Evolutionary conservation across 1,140 invertebrate species (phyloP).

Genomic region (Microplitis demolitor): DNA sequence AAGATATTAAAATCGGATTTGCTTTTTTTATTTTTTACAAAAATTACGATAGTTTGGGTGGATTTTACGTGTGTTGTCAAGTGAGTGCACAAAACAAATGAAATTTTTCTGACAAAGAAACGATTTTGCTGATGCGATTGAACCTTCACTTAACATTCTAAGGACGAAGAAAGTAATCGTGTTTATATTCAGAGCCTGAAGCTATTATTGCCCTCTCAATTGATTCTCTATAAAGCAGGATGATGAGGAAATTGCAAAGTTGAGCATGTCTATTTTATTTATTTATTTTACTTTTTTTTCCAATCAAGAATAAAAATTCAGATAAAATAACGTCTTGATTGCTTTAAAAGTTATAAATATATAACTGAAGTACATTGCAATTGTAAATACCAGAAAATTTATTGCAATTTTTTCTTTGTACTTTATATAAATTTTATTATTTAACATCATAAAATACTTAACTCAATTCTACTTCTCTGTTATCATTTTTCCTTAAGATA

Average conservation of each 20-base stretch:
- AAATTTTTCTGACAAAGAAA: not conserved
- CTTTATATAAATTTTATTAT: too few relatives aligned
- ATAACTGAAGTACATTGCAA: too few relatives aligned
- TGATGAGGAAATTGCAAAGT: not conserved
- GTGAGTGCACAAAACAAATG: not conserved
- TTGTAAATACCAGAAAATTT: too few relatives aligned
- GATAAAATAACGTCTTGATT: too few relatives aligned
- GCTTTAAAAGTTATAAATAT: too few relatives aligned
- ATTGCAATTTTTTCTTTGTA: too few relatives aligned
- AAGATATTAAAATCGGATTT: too few relatives aligned
- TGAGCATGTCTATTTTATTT: not conserved
- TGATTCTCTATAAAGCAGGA: not conserved
- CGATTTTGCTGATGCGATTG: not conserved
- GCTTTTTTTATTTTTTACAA: too few relatives aligned
- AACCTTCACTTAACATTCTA: not conserved
- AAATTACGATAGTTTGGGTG: not conserved
- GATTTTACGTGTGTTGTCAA: not conserved
- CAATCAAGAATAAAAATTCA: too few relatives aligned
- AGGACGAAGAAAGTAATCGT: not conserved
- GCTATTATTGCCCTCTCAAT: not conserved
- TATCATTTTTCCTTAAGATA: too few relatives aligned
- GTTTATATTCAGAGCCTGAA: slow-evolving; percentile 1
- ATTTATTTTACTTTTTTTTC: not conserved
- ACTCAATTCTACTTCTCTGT: too few relatives aligned
- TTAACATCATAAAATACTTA: too few relatives aligned